A percentile compares a stretch with the other conserved stretches of the same genome.
Evolutionary conservation across 1,140 invertebrate species (phyloP).

Genomic region (Frieseomelitta varia): DNA sequence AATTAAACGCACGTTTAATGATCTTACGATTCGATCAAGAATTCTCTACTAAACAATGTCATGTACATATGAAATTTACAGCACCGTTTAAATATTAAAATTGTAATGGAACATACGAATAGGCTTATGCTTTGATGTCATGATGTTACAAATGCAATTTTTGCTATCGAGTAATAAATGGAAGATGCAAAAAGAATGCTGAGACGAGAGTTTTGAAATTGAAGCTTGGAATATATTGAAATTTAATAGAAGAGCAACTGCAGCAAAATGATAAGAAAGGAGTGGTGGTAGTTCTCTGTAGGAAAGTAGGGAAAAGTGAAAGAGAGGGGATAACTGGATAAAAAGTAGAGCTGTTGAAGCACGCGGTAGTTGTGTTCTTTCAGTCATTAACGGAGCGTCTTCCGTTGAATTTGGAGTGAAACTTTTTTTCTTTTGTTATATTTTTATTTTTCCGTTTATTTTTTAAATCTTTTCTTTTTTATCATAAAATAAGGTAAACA

Average conservation of each 20-base stretch:
- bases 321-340: conserved; percentile 34
- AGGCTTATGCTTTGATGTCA: too few relatives aligned
- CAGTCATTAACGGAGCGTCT: not conserved
- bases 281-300: not conserved
- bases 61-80: not conserved
- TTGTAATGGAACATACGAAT: not conserved
- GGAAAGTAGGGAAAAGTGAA: not conserved
- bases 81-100: not conserved
- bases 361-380: conserved; percentile 40
- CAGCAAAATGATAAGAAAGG: not conserved
- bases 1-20: not conserved
- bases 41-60: not conserved
- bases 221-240: not conserved
- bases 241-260: not conserved
- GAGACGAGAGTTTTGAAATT: not conserved
- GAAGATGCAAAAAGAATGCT: conserved; percentile 3
- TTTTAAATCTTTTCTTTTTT: not conserved
- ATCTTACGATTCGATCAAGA: not conserved
- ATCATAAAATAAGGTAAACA: conserved; percentile 18
- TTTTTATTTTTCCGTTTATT: not conserved
- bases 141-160: not conserved
- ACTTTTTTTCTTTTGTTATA: not conserved
- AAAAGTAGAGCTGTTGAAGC: conserved; percentile 45
- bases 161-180: not conserved
- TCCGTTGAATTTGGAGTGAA: not conserved